Evolutionary conservation across 2,797 vertebrate genomes (phyloP).

Genomic region (Spizella passerina): DNA sequence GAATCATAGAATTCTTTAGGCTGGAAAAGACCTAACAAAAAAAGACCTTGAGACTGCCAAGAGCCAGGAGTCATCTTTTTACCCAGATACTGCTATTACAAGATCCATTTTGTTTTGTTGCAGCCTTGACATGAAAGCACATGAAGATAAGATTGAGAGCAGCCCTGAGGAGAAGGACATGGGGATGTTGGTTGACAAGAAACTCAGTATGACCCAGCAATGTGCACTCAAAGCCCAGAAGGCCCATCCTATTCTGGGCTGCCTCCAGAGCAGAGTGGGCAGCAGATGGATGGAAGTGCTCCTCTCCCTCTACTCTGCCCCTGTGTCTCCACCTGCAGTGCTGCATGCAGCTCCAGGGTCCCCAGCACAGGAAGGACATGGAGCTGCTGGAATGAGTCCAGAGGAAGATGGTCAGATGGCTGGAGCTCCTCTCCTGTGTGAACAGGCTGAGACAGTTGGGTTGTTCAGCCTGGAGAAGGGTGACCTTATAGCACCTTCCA

Average conservation of each 20-base stretch:
- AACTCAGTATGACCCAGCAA: fast-evolving
- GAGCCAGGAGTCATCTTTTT: neutral
- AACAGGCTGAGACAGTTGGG: neutral
- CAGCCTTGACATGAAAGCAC: neutral
- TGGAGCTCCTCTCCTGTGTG: neutral
- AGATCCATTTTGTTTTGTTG: neutral
- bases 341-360: neutral
- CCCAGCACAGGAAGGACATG: neutral
- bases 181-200: neutral
- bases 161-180: neutral
- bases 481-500: neutral
- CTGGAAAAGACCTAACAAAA: neutral
- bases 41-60: neutral
- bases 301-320: neutral
- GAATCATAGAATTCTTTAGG: neutral
- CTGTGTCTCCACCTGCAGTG: neutral
- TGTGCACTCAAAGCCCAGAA: neutral
- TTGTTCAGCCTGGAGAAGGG: neutral
- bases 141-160: neutral
- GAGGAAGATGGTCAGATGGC: neutral
- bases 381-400: neutral
- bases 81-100: neutral
- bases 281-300: neutral
- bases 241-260: neutral
- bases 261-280: neutral